Conservation (phyloP, 2,888 invertebrate genomes). For the Parnassius glacialis region DNA sequence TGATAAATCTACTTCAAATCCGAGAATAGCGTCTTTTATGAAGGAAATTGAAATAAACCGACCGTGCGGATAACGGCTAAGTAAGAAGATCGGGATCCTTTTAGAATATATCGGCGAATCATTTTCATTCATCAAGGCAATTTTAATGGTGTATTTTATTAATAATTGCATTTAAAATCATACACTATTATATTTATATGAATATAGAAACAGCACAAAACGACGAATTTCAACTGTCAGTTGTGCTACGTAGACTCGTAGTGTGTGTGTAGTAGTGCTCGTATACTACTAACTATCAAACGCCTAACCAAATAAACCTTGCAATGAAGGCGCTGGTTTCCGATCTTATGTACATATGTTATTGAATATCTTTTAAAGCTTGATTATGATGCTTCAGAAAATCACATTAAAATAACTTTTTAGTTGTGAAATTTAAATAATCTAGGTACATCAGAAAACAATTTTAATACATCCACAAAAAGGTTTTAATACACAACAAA, state of each 20-base stretch:
- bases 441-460: too few relatives aligned
- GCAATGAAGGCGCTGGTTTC: too few relatives aligned
- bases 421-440: too few relatives aligned
- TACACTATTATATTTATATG: not conserved
- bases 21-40: slow-evolving; percentile 82
- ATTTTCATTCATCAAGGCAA: slow-evolving; percentile 72
- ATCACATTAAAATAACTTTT: not conserved
- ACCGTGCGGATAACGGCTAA: slow-evolving; percentile 81
- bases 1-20: slow-evolving; percentile 82
- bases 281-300: too few relatives aligned
- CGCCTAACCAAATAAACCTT: too few relatives aligned
- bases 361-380: not conserved
- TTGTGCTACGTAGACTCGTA: too few relatives aligned
- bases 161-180: slow-evolving; percentile 6
- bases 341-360: not conserved
- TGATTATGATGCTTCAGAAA: not conserved
- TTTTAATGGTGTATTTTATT: slow-evolving; percentile 18
- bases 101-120: slow-evolving; percentile 78
- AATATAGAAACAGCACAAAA: not conserved
- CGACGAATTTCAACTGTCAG: too few relatives aligned
- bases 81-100: slow-evolving; percentile 78
- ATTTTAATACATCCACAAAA: too few relatives aligned
- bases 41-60: slow-evolving; percentile 82
- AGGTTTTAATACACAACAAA: too few relatives aligned
- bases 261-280: too few relatives aligned